phyloP scores from a whole-genome alignment of 2,888 invertebrate genomes.

The Ornithoptera alexandrae region DNA sequence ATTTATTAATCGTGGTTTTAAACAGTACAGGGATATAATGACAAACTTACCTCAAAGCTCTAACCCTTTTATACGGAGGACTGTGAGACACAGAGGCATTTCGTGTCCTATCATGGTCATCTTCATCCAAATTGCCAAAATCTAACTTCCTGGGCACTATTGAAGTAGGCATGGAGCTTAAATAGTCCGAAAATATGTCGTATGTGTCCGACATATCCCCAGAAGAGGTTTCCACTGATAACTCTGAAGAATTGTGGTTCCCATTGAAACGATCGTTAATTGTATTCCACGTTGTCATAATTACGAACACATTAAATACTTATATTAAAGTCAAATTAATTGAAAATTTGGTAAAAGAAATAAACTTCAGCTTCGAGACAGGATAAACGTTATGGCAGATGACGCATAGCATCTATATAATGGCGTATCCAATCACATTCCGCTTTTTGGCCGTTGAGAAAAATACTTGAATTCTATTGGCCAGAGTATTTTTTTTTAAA shows the following conservation, averaged over 20 bases:
- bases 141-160: slow-evolving; percentile 82
- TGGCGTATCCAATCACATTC: slow-evolving; percentile 56
- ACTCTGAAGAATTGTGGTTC: slow-evolving; percentile 74
- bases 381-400: slow-evolving; percentile 74
- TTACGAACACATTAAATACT: slow-evolving; percentile 57
- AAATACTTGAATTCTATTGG: slow-evolving; percentile 62
- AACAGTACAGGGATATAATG: slow-evolving; percentile 32
- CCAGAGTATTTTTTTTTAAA: slow-evolving; percentile 52
- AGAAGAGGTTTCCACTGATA: slow-evolving; percentile 79
- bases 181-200: slow-evolving; percentile 80
- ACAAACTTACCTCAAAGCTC: slow-evolving; percentile 74
- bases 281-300: slow-evolving; percentile 73
- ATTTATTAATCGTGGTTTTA: slow-evolving; percentile 46
- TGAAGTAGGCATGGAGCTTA: slow-evolving; percentile 76
- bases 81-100: slow-evolving; percentile 59
- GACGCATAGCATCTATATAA: slow-evolving; percentile 77
- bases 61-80: slow-evolving; percentile 81
- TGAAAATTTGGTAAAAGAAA: slow-evolving; percentile 48
- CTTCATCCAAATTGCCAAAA: slow-evolving; percentile 72
- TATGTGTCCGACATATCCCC: slow-evolving; percentile 82
- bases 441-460: slow-evolving; percentile 63
- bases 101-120: slow-evolving; percentile 69
- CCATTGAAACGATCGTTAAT: slow-evolving; percentile 63
- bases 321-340: slow-evolving; percentile 54
- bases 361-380: slow-evolving; percentile 73